These are phyloP conservation scores for Dendrolimus kikuchii DNA, from an alignment of 1,140 invertebrate species.

Conservation along the genomic window DNA sequence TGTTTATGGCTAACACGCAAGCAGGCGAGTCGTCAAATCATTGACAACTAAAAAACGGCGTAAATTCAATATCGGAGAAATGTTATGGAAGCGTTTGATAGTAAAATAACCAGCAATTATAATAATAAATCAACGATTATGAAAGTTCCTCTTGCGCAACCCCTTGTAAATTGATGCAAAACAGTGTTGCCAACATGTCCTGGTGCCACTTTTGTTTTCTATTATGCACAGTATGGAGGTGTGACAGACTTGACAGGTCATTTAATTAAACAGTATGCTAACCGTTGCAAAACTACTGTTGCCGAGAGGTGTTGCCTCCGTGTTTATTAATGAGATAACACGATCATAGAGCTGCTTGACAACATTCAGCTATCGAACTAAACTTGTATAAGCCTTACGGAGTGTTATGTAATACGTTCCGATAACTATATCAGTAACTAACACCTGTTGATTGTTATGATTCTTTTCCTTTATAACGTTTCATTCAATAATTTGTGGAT, in stretches of 20 bases:
- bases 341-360: conserved; percentile 16
- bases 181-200: conserved; percentile 6
- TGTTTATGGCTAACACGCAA: conserved; percentile 16
- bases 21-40: too few relatives aligned
- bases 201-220: conserved; percentile 19
- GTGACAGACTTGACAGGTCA: conserved; percentile 27
- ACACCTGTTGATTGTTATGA: too few relatives aligned
- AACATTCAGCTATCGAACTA: not conserved
- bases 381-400: too few relatives aligned
- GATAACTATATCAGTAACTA: too few relatives aligned
- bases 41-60: too few relatives aligned
- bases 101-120: conserved; percentile 27
- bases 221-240: conserved; percentile 17
- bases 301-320: conserved; percentile 17
- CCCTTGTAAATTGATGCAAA: conserved; percentile 21
- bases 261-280: conserved; percentile 36
- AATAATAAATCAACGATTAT: conserved; percentile 23
- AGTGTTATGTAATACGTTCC: too few relatives aligned
- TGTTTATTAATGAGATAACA: conserved; percentile 27
- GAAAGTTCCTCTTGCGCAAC: conserved; percentile 28
- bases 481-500: too few relatives aligned
- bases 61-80: too few relatives aligned
- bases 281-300: conserved; percentile 32
- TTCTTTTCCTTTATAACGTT: too few relatives aligned
- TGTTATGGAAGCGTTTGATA: conserved; percentile 14